These are phyloP conservation scores for Drosophila nr. perissopoda DNA, from an alignment of 2,888 invertebrate genomes.

Conservation along the genomic window DNA sequence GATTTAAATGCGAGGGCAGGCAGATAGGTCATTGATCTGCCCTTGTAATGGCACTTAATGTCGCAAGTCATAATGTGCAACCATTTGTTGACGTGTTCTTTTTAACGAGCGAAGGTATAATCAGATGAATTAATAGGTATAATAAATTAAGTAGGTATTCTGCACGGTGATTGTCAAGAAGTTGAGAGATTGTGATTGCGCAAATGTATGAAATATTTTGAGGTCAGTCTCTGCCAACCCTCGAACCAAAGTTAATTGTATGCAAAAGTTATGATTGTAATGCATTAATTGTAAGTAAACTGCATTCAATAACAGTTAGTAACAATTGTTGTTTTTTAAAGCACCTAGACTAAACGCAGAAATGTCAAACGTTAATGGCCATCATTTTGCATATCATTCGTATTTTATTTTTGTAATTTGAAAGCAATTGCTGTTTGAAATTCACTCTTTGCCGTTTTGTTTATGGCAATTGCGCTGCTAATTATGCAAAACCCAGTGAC, in stretches of 20 bases:
- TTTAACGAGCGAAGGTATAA: background rate
- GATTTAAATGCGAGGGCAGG: constrained; percentile 12
- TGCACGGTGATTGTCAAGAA: background rate
- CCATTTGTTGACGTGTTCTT: background rate
- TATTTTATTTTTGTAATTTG: constrained; percentile 9
- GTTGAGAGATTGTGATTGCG: background rate
- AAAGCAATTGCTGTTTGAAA: constrained; percentile 46
- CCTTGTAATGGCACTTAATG: background rate
- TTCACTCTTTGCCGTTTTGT: constrained; percentile 41
- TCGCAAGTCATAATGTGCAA: background rate
- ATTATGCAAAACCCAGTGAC: constrained; percentile 64
- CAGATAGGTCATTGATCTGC: background rate
- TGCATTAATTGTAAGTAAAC: constrained; percentile 12
- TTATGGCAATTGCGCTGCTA: constrained; percentile 63
- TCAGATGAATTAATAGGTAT: background rate
- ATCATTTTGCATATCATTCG: constrained; percentile 39
- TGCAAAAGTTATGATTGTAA: background rate
- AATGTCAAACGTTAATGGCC: constrained; percentile 40
- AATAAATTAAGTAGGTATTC: background rate
- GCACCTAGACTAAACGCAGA: constrained; percentile 29
- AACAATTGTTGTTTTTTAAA: constrained; percentile 29
- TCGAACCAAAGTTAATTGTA: background rate
- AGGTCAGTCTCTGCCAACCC: background rate
- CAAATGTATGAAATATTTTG: background rate
- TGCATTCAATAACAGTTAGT: constrained; percentile 26